Base-by-base conservation (phyloP, 1,140 invertebrate genomes). In the Eumaeus atala region DNA sequence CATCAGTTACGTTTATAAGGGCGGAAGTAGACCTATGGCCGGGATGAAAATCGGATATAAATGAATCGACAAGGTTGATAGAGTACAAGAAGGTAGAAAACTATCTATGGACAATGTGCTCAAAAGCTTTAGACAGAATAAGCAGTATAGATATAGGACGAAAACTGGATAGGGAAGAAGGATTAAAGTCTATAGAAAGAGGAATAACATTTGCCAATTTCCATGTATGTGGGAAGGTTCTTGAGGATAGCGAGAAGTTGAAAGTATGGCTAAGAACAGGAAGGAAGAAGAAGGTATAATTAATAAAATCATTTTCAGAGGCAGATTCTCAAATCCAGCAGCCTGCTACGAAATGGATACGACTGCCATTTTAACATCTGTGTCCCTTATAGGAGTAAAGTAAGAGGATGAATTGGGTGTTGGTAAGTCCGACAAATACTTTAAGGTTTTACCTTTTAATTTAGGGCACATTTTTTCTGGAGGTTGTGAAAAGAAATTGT, bases 101-200 rank as follows among this genome's bases (percentile, higher is more conserved):
- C 51, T 55, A 52, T 14, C 40, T 51, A 17, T 54, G 42, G 14
- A 51, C 56, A 37, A 35, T 38, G 38, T 36, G 14, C 35, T 62
- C 56, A 9, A 58, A 12, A 3, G 58, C 33, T 47, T 62, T 55
- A 48, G 48, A 58, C 14, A 51, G 17, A 18, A 55, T 51, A 17
- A 48, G 60, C 12, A 58, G 56, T 33, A 58, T 58, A 10, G 48
- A 54, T 16, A 62, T 62, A 34, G 60, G 56, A 47, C 55, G 48
- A 52, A 36, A 62, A 37, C 52, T 48, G 12, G 38, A 16, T 38
- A 38, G 21, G 6, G 18, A 34, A 37, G 40, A n/a, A n/a, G 56
- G 56, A 42, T 54, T 58, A 9, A 16, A n/a, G 14, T 12, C 55
- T 52, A 58, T 55, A 38, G 56, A 56, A n/a, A 62, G 34, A 11